Conservation (phyloP, 2,888 invertebrate genomes). For the Drepanosiphum platanoidis region DNA sequence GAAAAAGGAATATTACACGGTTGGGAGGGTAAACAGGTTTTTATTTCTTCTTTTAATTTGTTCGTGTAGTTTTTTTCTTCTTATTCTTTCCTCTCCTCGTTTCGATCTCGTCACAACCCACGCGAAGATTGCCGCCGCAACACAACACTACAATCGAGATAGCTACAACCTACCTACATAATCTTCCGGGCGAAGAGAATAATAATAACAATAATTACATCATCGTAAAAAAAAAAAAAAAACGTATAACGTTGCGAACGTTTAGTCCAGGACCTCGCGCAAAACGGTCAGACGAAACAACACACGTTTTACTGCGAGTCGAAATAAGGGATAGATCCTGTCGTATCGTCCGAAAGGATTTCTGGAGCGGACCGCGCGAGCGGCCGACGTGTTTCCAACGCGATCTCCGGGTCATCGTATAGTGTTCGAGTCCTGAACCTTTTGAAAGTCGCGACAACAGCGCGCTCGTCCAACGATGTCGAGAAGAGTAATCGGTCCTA, state of each 20-base stretch:
- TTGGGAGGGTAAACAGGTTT: slow-evolving; percentile 1
- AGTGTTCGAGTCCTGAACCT: no score
- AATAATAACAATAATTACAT: not conserved
- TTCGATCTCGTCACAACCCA: slow-evolving; percentile 35
- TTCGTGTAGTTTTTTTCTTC: not conserved
- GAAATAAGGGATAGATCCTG: no score
- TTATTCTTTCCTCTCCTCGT: not conserved
- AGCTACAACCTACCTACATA: not conserved
- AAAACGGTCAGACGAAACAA: no score
- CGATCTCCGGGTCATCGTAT: no score
- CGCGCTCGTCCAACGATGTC: no score
- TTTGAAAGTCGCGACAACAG: no score
- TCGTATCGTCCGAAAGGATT: no score
- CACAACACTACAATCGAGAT: slow-evolving; percentile 11
- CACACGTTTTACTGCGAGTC: no score
- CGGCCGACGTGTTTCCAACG: no score
- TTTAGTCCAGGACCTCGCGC: not conserved
- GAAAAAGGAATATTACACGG: not conserved
- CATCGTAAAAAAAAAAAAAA: no score
- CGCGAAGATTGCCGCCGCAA: slow-evolving; percentile 10
- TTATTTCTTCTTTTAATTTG: not conserved
- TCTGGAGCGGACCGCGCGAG: no score
- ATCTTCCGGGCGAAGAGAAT: slow-evolving; percentile 29
- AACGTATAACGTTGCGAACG: not conserved
- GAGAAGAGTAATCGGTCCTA: no score